Conservation (phyloP, 1,140 invertebrate species). For the Octopus sinensis region DNA sequence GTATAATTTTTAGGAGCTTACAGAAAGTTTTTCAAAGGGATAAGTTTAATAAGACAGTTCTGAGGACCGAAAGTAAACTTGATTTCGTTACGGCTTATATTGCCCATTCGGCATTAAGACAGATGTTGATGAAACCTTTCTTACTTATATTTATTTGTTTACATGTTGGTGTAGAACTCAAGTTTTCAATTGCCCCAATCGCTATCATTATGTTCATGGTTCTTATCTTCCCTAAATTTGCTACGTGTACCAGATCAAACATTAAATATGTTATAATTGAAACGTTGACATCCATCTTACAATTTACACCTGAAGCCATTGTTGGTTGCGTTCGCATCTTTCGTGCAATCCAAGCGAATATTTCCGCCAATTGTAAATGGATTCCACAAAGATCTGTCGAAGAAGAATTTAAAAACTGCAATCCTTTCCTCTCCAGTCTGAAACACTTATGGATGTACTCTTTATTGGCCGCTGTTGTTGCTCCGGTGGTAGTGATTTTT, state of each 20-base stretch:
- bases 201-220: conserved; percentile 45
- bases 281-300: conserved; percentile 44
- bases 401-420: conserved; percentile 43
- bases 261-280: conserved; percentile 44
- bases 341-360: conserved; percentile 40
- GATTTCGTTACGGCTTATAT: conserved; percentile 46
- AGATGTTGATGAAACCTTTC: conserved; percentile 51
- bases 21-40: conserved; percentile 38
- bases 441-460: conserved; percentile 46
- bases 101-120: conserved; percentile 43
- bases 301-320: conserved; percentile 50
- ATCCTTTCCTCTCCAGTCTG: conserved; percentile 46
- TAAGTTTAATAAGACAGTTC: conserved; percentile 36
- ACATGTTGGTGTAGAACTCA: conserved; percentile 38
- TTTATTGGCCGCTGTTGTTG: conserved; percentile 29
- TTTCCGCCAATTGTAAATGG: conserved; percentile 41
- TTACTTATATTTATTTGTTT: conserved; percentile 44
- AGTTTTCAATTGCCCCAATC: conserved; percentile 32
- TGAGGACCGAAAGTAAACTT: conserved; percentile 40
- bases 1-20: conserved; percentile 42
- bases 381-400: conserved; percentile 48
- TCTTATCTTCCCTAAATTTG: conserved; percentile 49
- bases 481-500: conserved; percentile 33
- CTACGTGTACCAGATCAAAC: conserved; percentile 40
- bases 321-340: conserved; percentile 45